Base-by-base conservation (phyloP, 2,113 vertebrate genomes). In the Odocoileus hemionus region DNA sequence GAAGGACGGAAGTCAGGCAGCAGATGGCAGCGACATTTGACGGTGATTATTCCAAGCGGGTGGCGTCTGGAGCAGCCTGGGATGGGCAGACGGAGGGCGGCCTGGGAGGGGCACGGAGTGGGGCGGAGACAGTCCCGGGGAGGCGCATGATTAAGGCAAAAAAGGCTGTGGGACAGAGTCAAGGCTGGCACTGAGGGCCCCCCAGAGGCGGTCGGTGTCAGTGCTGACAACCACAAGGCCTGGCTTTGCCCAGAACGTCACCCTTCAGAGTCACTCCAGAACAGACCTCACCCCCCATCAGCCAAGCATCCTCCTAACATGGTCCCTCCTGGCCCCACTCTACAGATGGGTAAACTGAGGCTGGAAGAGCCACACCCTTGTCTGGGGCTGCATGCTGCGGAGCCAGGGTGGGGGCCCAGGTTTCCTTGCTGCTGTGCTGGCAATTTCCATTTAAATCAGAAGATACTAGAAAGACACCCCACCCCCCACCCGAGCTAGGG, bases 21-120 rank as follows among this genome's bases (percentile, higher is more conserved):
- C 95, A 97, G 96, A 97, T 55, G 96, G 95, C 86, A 30, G 74
- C 2, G 39, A 76, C 92, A 89, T 74, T 83, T 91, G 97, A 97
- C 7, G 6, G 78, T 1, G 52, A 94, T 96, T 93, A 96, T 45
- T 78, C 91, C 84, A 86, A 91, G 91, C 19, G 25, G 60, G 95
- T 74, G 88, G 55, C 2, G 79, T 15, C 28, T 57, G 17, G 57
- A 92, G 90, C 39, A 86, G 86, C 61, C 93, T 6, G n/a, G 57
- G 64, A 52, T 13, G 6, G 94, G 54, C 96, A 78, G 95, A 50
- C 0, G 1, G 57, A 12, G 7, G 45, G 55, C 15, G 4, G 58
- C 45, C 79, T 4, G 80, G 23, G 88, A 50, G 79, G 54, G 26
- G 54, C 6, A 28, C 1, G 3, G 19, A 43, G 64, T 47, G 74